Evolutionary conservation across 2,113 vertebrate species (phyloP), one percentile per base, ranked within the genome.

Genomic region (Zosterops hypoxanthus): DNA sequence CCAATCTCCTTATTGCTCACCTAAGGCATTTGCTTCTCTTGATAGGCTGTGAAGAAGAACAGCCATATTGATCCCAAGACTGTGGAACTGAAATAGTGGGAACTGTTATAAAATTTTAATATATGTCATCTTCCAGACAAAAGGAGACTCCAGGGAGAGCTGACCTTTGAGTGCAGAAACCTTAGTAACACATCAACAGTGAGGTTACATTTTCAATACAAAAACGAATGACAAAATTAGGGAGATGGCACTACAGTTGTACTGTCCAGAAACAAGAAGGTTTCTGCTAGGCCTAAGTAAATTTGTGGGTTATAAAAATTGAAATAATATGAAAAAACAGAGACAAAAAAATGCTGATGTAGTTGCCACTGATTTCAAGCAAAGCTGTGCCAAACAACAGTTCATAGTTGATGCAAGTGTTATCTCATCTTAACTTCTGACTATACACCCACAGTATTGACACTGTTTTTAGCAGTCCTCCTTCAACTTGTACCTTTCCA

Each of bases 71-170:
- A 95, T 93, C 70, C 72, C 75, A 97, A 72, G 55, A 95, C 86
- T 65, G 84, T 52, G 85, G 76, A 70, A 90, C 33, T 73, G 84
- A 76, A 91, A 80, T 76, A 81, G 85, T 56, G 75, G 89, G 29
- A 87, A 91, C 55, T 36, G 68, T 44, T 73, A 94, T 94, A 91
- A 91, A 94, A 97, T 63, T 95, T 96, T 95, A 89, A 97, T 91
- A 96, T 82, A 86, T 75, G 95, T 77, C 90, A 94, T 78, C 80
- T 92, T 95, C 84, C 41, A 87, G 78, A 94, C 44, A 7, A 95
- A 96, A 96, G 91, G 14, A 86, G 61, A 79, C 85, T 90, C 79
- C 59, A 68, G 76, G 59, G 89, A 71, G 56, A 96, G 87, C 41
- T 64, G 76, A 96, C 82, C 92, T 95, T 82, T 90, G 64, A 83